Conservation (phyloP, 2,797 vertebrate species). For the Melanotaenia trifasciata region DNA sequence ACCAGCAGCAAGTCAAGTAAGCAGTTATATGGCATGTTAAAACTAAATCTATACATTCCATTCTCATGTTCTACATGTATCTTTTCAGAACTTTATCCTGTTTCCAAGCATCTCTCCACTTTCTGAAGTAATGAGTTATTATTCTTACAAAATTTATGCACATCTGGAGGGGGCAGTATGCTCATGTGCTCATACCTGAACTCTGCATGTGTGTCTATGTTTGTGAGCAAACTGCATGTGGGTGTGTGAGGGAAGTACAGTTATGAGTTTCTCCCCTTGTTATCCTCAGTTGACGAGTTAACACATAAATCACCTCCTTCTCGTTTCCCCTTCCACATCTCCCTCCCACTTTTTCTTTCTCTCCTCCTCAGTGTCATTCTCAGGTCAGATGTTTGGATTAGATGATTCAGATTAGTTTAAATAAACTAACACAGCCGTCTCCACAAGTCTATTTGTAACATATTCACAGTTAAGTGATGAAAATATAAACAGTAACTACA, state of each 20-base stretch:
- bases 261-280: conserved; percentile 62
- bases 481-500: not conserved
- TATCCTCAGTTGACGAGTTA: conserved; percentile 52
- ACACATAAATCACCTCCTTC: conserved; percentile 62
- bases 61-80: conserved; percentile 12
- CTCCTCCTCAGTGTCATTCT: conserved; percentile 39
- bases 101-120: conserved; percentile 61
- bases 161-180: conserved; percentile 27
- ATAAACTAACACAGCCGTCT: conserved; percentile 46
- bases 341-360: conserved; percentile 15
- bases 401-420: conserved; percentile 49
- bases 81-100: conserved; percentile 54
- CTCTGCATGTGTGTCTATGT: conserved; percentile 14
- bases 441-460: conserved; percentile 19
- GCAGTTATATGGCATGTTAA: not conserved
- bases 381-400: conserved; percentile 53
- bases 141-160: conserved; percentile 42
- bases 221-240: conserved; percentile 11
- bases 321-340: conserved; percentile 12
- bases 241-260: conserved; percentile 50
- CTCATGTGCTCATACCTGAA: conserved; percentile 10
- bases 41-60: not conserved
- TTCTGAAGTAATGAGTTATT: conserved; percentile 76
- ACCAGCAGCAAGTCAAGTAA: not conserved
- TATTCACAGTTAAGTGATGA: not conserved